Percentiles rank a stretch among this genome's conserved stretches.
These are phyloP conservation scores for Eolophus roseicapilla DNA, from an alignment of 2,113 vertebrate species.

Conservation along the genomic window DNA sequence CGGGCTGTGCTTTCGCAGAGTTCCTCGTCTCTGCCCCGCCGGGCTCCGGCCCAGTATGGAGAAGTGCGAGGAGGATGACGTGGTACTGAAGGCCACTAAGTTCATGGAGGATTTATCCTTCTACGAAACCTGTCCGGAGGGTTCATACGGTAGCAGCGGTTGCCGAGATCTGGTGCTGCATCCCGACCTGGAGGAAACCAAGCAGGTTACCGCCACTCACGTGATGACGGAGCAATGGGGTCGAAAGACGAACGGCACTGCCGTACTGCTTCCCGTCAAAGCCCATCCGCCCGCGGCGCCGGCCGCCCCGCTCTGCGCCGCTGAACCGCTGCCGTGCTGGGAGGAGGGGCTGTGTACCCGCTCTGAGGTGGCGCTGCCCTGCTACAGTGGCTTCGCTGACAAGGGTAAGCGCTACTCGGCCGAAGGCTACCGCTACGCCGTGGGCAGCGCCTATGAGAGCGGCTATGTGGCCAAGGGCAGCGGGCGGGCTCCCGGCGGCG, in stretches of 20 bases:
- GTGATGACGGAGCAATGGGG: conserved; percentile 72
- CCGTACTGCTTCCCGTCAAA: conserved; percentile 76
- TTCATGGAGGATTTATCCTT: conserved; percentile 86
- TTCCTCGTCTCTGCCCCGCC: neutral
- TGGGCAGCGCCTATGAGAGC: conserved; percentile 70
- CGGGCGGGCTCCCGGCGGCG: conserved; percentile 70
- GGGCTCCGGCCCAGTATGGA: conserved; percentile 75
- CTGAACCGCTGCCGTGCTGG: conserved; percentile 61
- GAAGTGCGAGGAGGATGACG: conserved; percentile 76
- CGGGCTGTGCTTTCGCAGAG: neutral
- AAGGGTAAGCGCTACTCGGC: conserved; percentile 81
- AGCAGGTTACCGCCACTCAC: conserved; percentile 47
- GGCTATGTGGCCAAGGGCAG: conserved; percentile 73
- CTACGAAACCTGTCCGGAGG: conserved; percentile 75
- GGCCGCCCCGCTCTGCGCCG: conserved; percentile 67
- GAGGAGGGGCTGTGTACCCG: conserved; percentile 81
- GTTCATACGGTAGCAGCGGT: conserved; percentile 72
- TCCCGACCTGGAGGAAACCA: conserved; percentile 52
- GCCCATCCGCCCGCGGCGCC: neutral
- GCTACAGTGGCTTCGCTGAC: conserved; percentile 81
- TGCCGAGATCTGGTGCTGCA: conserved; percentile 58
- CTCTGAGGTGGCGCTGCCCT: conserved; percentile 86
- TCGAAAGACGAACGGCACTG: conserved; percentile 76
- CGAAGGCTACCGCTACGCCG: conserved; percentile 82
- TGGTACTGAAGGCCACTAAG: conserved; percentile 79